Evolutionary conservation across 1,140 invertebrate species (phyloP), one percentile per base, ranked within the genome.

Genomic region (Stenopsyche tienmushanensis): DNA sequence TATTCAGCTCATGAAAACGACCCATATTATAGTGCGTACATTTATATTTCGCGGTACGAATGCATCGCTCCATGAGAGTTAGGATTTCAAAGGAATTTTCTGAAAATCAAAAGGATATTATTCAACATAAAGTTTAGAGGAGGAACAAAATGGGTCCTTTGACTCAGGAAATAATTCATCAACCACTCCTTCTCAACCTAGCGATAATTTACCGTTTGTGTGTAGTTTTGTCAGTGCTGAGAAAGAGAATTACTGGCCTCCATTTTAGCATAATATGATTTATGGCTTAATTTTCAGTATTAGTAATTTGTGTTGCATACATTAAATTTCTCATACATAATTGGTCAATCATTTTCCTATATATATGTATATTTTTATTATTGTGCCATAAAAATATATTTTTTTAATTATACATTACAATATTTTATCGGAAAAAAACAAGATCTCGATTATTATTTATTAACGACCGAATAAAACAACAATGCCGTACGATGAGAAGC

Each of bases 91-190:
- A n/a, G n/a, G n/a, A n/a, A n/a, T n/a, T n/a, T n/a, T n/a, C n/a
- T n/a, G n/a, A 34, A 34, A 34, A 34, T 34, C 29, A 7, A 7
- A 5, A 34, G 29, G 29, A 34, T 34, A 34, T 34, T 34, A 34
- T 34, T 34, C 29, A 34, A 13, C 13, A 13, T 13, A 13, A 34
- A 34, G 29, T 34, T 5, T 13, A 8, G 53, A 8, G 29, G 34
- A 42, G 17, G 54, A 29, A 60, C 57, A 21, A 34, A 60, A 60
- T 47, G 57, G 34, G 29, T 34, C 57, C 41, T 60, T 60, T 60
- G 15, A 23, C 57, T 60, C 57, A 60, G 57, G 57, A 60, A 60
- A 60, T 21, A 60, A 60, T 60, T 34, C 39, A 60, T 60, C 57
- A 60, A 60, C 10, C 42, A 49, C 57, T 60, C 57, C 57, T 60